phyloP scores from a whole-genome alignment of 2,797 vertebrate genomes.

The Lutjanus argentimaculatus region DNA sequence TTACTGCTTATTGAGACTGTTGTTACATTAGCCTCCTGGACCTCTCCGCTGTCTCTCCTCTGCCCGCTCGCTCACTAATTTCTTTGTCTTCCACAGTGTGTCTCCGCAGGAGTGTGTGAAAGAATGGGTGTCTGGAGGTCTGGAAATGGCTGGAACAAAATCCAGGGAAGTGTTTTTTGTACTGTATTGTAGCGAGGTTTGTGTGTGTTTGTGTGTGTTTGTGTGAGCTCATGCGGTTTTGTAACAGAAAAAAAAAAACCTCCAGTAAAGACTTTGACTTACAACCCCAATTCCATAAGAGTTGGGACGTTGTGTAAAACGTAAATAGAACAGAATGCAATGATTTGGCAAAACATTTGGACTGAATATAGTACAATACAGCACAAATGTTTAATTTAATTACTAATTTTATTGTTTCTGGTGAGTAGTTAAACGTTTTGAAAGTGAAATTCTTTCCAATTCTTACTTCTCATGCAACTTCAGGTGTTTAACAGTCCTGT shows the following conservation, averaged over 20 bases:
- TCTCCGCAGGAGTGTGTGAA: conserved; percentile 18
- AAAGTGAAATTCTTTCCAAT: too few relatives aligned
- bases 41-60: conserved; percentile 35
- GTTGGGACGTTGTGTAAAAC: too few relatives aligned
- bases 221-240: neutral
- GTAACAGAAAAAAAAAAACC: neutral
- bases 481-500: too few relatives aligned
- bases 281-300: too few relatives aligned
- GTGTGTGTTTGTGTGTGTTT: neutral
- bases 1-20: conserved; percentile 69
- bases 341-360: too few relatives aligned
- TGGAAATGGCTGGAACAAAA: conserved; percentile 39
- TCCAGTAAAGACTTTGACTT: conserved; percentile 11
- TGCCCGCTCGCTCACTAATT: conserved; percentile 45
- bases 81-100: conserved; percentile 49
- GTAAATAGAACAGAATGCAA: too few relatives aligned
- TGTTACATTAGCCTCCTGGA: conserved; percentile 63
- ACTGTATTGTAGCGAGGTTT: conserved; percentile 7
- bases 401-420: too few relatives aligned
- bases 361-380: too few relatives aligned
- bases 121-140: conserved; percentile 42
- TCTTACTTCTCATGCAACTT: too few relatives aligned
- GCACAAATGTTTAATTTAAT: too few relatives aligned
- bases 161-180: conserved; percentile 13
- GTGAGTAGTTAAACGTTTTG: too few relatives aligned